These are phyloP conservation scores for Ageneiosus marmoratus DNA, from an alignment of 2,113 vertebrate species.

Conservation along the genomic window DNA sequence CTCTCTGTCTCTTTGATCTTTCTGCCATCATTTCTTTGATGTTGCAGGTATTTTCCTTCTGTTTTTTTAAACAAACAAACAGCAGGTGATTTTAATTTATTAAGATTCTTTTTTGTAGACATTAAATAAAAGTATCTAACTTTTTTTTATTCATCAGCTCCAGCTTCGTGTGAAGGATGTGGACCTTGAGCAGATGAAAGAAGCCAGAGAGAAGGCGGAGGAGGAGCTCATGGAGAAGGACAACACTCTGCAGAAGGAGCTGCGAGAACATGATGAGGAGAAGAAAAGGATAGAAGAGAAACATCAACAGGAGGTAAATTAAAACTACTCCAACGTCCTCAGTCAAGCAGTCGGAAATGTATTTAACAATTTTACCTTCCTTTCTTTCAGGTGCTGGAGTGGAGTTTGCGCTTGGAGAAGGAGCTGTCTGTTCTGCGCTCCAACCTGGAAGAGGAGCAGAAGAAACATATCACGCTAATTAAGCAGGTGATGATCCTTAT, in stretches of 20 bases:
- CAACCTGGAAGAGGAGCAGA: conserved; percentile 72
- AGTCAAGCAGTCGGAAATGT: not conserved
- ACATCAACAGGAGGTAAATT: conserved; percentile 64
- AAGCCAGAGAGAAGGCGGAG: conserved; percentile 70
- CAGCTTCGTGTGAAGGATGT: conserved; percentile 70
- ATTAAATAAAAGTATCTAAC: not conserved
- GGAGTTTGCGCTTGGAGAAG: conserved; percentile 65
- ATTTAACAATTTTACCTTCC: not conserved
- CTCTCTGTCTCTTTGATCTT: not conserved
- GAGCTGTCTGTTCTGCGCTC: conserved; percentile 60
- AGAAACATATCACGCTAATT: conserved; percentile 73
- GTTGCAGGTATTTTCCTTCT: not conserved
- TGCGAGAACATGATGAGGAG: conserved; percentile 62
- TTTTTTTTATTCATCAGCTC: conserved; percentile 53
- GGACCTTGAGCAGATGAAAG: conserved; percentile 67
- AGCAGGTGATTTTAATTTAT: not conserved
- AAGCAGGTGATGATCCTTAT: conserved; percentile 73
- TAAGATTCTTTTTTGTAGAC: not conserved
- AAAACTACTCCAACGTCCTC: not conserved
- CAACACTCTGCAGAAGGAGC: conserved; percentile 59
- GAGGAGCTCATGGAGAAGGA: conserved; percentile 69
- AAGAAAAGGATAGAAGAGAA: conserved; percentile 60
- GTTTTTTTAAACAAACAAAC: not conserved
- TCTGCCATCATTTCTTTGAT: not conserved
- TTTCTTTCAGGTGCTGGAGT: conserved; percentile 66